Base-by-base conservation (phyloP, 2,797 vertebrate genomes). In the Muraenolepis orangiensis region DNA sequence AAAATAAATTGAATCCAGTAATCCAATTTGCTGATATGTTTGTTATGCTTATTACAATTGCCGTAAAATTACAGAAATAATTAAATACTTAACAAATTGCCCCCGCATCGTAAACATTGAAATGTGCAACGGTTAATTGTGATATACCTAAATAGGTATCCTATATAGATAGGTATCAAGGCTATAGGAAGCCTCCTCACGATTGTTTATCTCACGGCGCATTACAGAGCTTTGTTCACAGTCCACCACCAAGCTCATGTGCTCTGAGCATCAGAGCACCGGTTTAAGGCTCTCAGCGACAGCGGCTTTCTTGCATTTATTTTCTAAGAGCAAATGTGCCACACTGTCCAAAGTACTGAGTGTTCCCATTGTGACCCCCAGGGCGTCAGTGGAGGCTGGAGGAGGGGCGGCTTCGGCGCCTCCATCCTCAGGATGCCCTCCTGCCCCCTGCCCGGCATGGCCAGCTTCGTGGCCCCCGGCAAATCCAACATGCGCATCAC, bases 401-500 rank as follows among this genome's bases (percentile, higher is more conserved):
- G 75, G 76, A 74, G 36, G 61, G 74, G 72, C 31, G 74, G 72
- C 31, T 81, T 75, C 93, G 91, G 51, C 93, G 88, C 90, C 76
- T 91, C 90, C 84, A 93, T 93, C 90, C 83, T 90, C 76, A 87
- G 88, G 80, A 77, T 90, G 75, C 93, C 93, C 72, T 72, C 92
- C 1, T 95, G 93, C 76, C 92, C 95, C 66, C 94, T 99, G 23
- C 96, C 98, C 0, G 78, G 96, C 87, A 98, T 98, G 96, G 95
- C 94, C 26, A 96, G 96, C 16, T 98, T 98, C 66, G 95, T 98
- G 90, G 95, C 89, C 0, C 80, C 93, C 38, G 93, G 90, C 86
- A 98, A 97, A 81, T 93, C 95, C 26, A 96, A 96, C 86, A 96
- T 98, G 79, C 93, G 93, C 88, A 95, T 98, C 69, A 98, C 96